Conservation (phyloP, 2,113 vertebrate species). For the Potamarius usumacintae region DNA sequence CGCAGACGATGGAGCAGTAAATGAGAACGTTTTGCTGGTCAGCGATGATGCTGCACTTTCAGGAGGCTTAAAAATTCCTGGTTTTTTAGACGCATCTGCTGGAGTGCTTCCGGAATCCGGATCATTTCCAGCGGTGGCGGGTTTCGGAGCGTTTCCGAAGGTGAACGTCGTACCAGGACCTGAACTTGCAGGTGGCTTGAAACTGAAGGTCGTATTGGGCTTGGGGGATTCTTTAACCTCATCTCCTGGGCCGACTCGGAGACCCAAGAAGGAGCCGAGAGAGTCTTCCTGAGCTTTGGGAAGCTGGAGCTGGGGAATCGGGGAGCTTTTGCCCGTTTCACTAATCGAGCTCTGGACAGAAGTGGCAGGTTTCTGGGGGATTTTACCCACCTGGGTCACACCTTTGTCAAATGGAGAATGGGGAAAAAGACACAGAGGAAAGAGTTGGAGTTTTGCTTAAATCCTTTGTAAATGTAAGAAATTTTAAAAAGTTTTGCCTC, state of each 20-base stretch:
- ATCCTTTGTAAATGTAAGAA: not conserved
- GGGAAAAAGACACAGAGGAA: not conserved
- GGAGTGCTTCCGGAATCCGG: constrained; percentile 21
- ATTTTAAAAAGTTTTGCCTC: not conserved
- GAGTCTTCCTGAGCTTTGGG: constrained; percentile 80
- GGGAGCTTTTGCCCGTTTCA: constrained; percentile 56
- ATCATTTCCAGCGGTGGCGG: constrained; percentile 58
- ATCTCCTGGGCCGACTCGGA: constrained; percentile 85
- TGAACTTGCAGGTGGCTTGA: constrained; percentile 46
- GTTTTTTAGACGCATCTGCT: constrained; percentile 55
- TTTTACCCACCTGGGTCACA: constrained; percentile 59
- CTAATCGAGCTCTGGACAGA: constrained; percentile 50
- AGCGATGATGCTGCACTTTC: constrained; percentile 50
- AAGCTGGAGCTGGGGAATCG: constrained; percentile 57
- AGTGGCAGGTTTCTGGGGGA: constrained; percentile 66
- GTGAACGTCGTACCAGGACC: not conserved
- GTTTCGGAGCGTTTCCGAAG: constrained; percentile 58
- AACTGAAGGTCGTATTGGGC: constrained; percentile 67
- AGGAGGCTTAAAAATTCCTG: constrained; percentile 64
- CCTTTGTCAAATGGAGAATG: constrained; percentile 69
- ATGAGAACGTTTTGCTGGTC: not conserved
- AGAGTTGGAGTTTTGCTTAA: not conserved
- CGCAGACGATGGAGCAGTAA: constrained; percentile 46
- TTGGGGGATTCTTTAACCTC: constrained; percentile 65
- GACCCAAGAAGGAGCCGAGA: constrained; percentile 86